Conservation (phyloP, 2,888 invertebrate genomes). For the Odontomyia ornata region DNA sequence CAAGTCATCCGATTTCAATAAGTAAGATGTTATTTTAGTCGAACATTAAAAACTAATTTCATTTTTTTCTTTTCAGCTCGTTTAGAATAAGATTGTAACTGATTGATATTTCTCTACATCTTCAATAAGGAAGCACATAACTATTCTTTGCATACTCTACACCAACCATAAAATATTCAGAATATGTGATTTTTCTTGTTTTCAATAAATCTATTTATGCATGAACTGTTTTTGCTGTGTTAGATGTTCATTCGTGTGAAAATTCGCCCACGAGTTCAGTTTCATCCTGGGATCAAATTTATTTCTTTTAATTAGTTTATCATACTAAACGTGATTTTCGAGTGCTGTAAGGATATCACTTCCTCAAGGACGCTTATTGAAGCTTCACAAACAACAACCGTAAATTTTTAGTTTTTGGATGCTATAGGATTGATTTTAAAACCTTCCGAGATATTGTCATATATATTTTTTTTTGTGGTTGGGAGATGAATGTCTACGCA, state of each 20-base stretch:
- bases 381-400: too few relatives aligned
- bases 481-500: too few relatives aligned
- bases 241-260: too few relatives aligned
- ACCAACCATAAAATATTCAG: neutral
- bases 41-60: neutral
- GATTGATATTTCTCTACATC: neutral
- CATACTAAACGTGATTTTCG: neutral
- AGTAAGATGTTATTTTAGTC: conserved; percentile 65
- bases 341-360: neutral
- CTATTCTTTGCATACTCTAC: neutral
- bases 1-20: conserved; percentile 90
- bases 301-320: too few relatives aligned
- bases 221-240: neutral
- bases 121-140: neutral
- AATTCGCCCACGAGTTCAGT: too few relatives aligned
- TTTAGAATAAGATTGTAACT: conserved; percentile 56
- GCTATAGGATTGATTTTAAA: too few relatives aligned
- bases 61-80: conserved; percentile 52
- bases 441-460: too few relatives aligned
- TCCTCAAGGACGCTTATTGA: neutral
- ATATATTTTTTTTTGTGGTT: too few relatives aligned
- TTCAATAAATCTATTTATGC: conserved; percentile 21
- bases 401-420: too few relatives aligned
- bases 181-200: conserved; percentile 24
- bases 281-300: too few relatives aligned